Base-by-base conservation (phyloP, 1,140 invertebrate genomes). In the Drosophila quadrilineata region DNA sequence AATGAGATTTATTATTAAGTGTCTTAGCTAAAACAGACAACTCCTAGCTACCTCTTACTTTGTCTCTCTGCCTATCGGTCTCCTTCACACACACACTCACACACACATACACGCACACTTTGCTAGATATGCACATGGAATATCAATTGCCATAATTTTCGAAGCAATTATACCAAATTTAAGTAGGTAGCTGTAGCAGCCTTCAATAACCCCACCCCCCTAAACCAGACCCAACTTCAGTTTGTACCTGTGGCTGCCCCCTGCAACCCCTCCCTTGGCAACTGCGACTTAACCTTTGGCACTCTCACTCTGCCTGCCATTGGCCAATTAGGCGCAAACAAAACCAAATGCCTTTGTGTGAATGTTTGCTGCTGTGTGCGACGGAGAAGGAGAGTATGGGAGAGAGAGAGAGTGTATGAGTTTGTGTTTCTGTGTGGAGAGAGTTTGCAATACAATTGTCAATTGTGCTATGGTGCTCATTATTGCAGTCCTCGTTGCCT, bases 101-200 rank as follows among this genome's bases (percentile, higher is more conserved):
- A n/a, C n/a, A n/a, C n/a, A n/a, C n/a, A n/a, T n/a, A n/a, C n/a
- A n/a, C n/a, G n/a, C n/a, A n/a, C n/a, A n/a, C n/a, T n/a, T n/a
- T n/a, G n/a, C n/a, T 48, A 38, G 35, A 48, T 59, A 73, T 79
- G 53, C 31, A 28, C 41, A 16, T 53, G 21, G 58, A 59, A 62
- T 82, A 66, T 36, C 35, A 64, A 48, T 71, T 28, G 16, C 12
- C 77, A 84, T 82, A 84, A 84, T 77, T 82, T 77, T 40, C 22
- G 70, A n/a, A n/a, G 59, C 74, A 84, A 84, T 84, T 84, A 84
- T 77, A 77, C 65, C 49, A 66, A 74, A 77, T 74, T 63, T 77
- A 71, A 67, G 65, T 54, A 12, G 21, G n/a, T n/a, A n/a, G n/a
- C n/a, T n/a, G n/a, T n/a, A n/a, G n/a, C n/a, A n/a, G n/a, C n/a